Conservation (phyloP, 2,888 invertebrate genomes). For the Mesopsocus fuscifrons region DNA sequence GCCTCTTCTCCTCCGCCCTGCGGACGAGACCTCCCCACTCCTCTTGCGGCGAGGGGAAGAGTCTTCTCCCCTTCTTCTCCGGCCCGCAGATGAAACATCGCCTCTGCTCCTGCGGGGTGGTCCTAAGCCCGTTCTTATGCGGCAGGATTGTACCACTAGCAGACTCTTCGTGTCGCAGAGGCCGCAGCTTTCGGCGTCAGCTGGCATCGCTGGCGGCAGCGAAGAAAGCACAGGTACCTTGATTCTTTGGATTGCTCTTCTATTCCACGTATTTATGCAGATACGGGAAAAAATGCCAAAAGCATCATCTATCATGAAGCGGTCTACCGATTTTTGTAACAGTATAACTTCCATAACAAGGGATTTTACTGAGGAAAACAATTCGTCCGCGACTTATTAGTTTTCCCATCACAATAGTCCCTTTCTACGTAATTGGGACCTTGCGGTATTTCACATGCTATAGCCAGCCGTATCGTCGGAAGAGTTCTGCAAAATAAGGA, state of each 20-base stretch:
- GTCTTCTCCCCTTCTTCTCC: constrained; percentile 4
- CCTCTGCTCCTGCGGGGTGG: constrained; percentile 30
- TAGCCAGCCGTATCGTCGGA: too few species aligned
- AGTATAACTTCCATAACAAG: too few species aligned
- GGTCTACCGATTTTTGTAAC: too few species aligned
- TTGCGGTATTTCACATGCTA: too few species aligned
- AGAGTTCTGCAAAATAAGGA: too few species aligned
- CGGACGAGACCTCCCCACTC: constrained; percentile 62
- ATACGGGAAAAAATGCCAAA: too few species aligned
- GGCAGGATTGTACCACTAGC: constrained; percentile 70
- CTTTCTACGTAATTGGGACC: too few species aligned
- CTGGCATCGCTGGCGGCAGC: constrained; percentile 44
- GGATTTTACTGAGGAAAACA: constrained; percentile 9
- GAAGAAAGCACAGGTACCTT: constrained; percentile 57
- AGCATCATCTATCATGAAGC: too few species aligned
- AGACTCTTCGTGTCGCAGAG: constrained; percentile 46
- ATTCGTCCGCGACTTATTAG: too few species aligned
- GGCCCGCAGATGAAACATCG: constrained; percentile 20
- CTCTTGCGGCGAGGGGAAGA: constrained; percentile 31
- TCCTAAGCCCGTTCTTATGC: constrained; percentile 61
- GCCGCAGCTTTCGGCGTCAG: constrained; percentile 44
- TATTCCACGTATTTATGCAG: too few species aligned
- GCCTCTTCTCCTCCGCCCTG: constrained; percentile 8
- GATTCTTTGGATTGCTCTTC: too few species aligned
- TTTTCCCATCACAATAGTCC: too few species aligned